These are phyloP conservation scores for Microchirus variegatus DNA, from an alignment of 2,797 vertebrate species.

Conservation along the genomic window DNA sequence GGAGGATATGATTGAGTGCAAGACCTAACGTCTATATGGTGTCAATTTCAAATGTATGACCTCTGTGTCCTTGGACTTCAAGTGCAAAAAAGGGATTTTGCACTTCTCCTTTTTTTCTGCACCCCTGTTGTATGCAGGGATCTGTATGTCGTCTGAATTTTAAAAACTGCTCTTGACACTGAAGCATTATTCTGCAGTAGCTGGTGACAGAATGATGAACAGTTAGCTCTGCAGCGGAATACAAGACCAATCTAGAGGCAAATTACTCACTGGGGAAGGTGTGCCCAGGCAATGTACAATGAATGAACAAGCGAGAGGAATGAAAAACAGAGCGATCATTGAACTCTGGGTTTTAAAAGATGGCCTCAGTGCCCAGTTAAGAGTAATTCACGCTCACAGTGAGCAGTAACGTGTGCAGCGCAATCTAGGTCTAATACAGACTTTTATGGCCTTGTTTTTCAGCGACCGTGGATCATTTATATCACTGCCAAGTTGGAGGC, in stretches of 20 bases:
- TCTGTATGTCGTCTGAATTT: slow-evolving; percentile 61
- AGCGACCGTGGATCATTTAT: slow-evolving; percentile 49
- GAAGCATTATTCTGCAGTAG: slow-evolving; percentile 70
- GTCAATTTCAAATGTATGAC: slow-evolving; percentile 32
- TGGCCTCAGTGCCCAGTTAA: slow-evolving; percentile 45
- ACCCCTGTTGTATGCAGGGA: slow-evolving; percentile 38
- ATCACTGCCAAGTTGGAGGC: slow-evolving; percentile 57
- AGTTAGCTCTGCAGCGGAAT: slow-evolving; percentile 59
- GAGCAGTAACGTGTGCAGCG: slow-evolving; percentile 40
- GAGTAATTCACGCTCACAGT: slow-evolving; percentile 52
- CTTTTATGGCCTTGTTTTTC: slow-evolving; percentile 72
- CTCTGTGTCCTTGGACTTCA: slow-evolving; percentile 12
- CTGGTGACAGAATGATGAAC: slow-evolving; percentile 77
- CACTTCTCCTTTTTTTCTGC: slow-evolving; percentile 26
- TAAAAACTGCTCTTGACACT: slow-evolving; percentile 68
- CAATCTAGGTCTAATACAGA: slow-evolving; percentile 53
- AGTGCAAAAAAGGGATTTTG: slow-evolving; percentile 29
- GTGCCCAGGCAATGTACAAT: slow-evolving; percentile 53
- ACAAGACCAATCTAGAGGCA: slow-evolving; percentile 65
- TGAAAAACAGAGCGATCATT: slow-evolving; percentile 56
- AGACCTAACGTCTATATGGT: slow-evolving; percentile 11
- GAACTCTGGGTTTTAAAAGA: slow-evolving; percentile 57
- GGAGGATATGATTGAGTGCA: slow-evolving; percentile 54
- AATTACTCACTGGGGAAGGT: slow-evolving; percentile 71
- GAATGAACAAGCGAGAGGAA: slow-evolving; percentile 66